Evolutionary conservation across 2,113 vertebrate genomes (phyloP).

Genomic region (Sitta europaea): DNA sequence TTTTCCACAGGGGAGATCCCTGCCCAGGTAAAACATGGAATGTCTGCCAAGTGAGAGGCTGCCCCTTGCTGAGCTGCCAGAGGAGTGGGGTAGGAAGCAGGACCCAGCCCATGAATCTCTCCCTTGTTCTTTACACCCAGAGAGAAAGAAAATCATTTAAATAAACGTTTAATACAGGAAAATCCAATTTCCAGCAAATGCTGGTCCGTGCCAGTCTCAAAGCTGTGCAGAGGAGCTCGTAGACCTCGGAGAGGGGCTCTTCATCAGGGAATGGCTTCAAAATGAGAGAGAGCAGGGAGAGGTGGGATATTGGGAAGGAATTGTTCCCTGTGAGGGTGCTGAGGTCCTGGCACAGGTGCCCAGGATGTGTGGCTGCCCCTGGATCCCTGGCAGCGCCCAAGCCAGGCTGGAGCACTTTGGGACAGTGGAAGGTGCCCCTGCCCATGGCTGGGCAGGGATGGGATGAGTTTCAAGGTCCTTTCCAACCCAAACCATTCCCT

Average conservation of each 20-base stretch:
- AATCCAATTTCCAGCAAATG: background rate
- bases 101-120: background rate
- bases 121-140: background rate
- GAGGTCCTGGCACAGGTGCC: background rate
- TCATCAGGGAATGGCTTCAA: background rate
- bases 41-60: background rate
- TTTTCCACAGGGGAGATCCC: background rate
- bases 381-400: background rate
- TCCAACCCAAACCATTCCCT: background rate
- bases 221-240: background rate
- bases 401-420: background rate
- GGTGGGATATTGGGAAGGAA: background rate
- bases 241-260: background rate
- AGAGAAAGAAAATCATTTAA: background rate
- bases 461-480: background rate
- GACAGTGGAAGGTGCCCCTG: background rate
- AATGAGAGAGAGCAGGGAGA: background rate
- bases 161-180: background rate
- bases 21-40: background rate
- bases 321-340: fast-evolving
- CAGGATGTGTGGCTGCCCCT: background rate
- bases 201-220: background rate
- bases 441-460: no score
- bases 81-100: fast-evolving
- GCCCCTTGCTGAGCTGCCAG: background rate